phyloP scores from a whole-genome alignment of 37 sponge, comb jelly and placozoan genomes.

The Aphrocallistes beatrix region DNA sequence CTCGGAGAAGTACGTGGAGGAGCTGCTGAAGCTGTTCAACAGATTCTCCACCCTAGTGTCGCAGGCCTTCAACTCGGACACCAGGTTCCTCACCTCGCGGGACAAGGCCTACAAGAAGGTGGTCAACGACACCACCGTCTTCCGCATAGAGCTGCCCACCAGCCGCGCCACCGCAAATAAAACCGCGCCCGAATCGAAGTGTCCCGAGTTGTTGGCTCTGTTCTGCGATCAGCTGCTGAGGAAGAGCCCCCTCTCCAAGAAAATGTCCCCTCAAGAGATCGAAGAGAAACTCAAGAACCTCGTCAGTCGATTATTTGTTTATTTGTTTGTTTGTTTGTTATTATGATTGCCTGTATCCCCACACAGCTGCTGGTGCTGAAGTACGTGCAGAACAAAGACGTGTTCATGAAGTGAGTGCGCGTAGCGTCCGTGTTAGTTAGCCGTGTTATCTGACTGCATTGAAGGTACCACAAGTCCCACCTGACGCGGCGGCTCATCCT shows the following conservation, averaged over 20 bases:
- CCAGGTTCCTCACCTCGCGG: conserved; percentile 67
- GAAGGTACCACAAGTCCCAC: conserved; percentile 78
- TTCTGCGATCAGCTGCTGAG: conserved; percentile 83
- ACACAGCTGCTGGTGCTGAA: conserved; percentile 66
- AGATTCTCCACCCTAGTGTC: conserved; percentile 51
- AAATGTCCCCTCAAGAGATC: conserved; percentile 77
- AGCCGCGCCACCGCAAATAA: conserved; percentile 21
- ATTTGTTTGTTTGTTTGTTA: neutral
- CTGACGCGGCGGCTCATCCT: conserved; percentile 69
- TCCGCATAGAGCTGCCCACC: conserved; percentile 54
- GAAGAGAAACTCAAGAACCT: conserved; percentile 61
- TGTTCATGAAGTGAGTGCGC: conserved; percentile 60
- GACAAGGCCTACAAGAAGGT: conserved; percentile 78
- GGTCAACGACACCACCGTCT: conserved; percentile 73
- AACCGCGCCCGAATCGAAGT: conserved; percentile 73
- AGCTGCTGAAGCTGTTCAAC: conserved; percentile 61
- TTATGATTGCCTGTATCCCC: neutral
- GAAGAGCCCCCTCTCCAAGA: conserved; percentile 68
- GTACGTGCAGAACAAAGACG: conserved; percentile 91
- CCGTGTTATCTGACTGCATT: neutral
- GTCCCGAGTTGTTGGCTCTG: conserved; percentile 84
- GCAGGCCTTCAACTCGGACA: conserved; percentile 60
- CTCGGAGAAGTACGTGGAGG: conserved; percentile 87
- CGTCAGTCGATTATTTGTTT: conserved; percentile 35
- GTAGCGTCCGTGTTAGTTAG: neutral